Evolutionary conservation across 2,113 vertebrate genomes (phyloP).

Genomic region (Xenotilapia caudafasciata): DNA sequence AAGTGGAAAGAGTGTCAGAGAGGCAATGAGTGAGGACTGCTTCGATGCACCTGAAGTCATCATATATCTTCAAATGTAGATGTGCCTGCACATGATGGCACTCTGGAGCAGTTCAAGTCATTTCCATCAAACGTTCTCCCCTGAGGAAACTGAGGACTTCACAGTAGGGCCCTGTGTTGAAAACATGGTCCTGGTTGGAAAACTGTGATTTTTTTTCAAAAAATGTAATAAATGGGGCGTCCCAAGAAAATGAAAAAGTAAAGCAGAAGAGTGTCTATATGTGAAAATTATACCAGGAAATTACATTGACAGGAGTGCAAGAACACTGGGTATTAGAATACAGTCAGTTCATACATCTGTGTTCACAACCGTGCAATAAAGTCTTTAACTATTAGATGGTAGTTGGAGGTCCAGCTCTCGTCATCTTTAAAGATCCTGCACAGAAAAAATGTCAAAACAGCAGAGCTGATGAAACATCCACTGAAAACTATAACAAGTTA

Average conservation of each 20-base stretch:
- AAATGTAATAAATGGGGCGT: accelerated
- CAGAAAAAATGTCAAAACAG: not conserved
- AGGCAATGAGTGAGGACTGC: not conserved
- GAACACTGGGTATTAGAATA: accelerated
- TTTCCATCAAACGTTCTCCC: not conserved
- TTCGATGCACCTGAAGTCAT: not conserved
- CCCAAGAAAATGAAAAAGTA: not conserved
- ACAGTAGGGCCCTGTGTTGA: not conserved
- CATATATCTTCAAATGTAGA: not conserved
- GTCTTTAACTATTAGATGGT: not conserved
- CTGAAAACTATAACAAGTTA: not conserved
- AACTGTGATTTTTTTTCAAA: not conserved
- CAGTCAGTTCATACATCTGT: not conserved
- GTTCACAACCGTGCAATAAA: not conserved
- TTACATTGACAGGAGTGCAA: not conserved
- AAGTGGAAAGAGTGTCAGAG: not conserved
- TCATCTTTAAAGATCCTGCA: not conserved
- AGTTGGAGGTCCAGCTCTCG: not conserved
- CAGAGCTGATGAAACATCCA: not conserved
- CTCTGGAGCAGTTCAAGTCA: not conserved
- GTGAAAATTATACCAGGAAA: not conserved
- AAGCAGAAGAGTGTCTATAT: not conserved
- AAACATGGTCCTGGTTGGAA: not conserved
- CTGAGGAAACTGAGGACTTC: not conserved
- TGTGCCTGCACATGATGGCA: not conserved